These are phyloP conservation scores for Cirrhinus molitorella DNA, from an alignment of 2,797 vertebrate genomes.

Conservation along the genomic window DNA sequence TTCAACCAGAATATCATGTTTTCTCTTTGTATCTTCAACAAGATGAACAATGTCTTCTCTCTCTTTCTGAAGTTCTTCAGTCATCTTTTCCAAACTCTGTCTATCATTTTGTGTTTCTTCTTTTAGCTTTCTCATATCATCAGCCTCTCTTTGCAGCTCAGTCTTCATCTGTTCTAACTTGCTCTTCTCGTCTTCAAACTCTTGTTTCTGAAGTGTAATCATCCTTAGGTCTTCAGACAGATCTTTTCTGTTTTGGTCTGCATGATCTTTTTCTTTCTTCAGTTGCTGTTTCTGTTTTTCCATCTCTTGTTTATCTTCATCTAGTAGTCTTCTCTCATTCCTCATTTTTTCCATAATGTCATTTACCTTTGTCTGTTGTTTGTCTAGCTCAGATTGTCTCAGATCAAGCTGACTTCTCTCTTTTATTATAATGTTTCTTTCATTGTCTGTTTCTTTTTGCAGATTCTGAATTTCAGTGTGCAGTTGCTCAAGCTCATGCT, in stretches of 20 bases:
- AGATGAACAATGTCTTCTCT: not conserved
- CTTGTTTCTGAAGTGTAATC: conserved; percentile 1
- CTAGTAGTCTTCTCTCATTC: not conserved
- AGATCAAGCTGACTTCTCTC: not conserved
- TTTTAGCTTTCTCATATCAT: not conserved
- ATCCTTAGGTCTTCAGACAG: not conserved
- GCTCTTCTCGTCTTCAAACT: not conserved
- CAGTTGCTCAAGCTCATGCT: not conserved
- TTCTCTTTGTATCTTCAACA: not conserved
- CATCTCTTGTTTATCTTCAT: not conserved
- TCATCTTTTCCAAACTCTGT: not conserved
- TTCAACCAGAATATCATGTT: too few species aligned
- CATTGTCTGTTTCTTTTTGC: not conserved
- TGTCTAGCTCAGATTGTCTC: not conserved
- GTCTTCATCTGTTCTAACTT: not conserved
- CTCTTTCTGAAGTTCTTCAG: not conserved
- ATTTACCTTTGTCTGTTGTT: not conserved
- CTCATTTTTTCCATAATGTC: not conserved
- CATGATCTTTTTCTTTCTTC: conserved; percentile 3
- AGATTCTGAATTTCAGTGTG: not conserved
- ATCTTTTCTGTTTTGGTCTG: not conserved
- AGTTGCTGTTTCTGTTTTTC: not conserved
- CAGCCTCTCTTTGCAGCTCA: not conserved
- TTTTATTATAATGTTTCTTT: not conserved
- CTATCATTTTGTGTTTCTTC: not conserved